Conservation (phyloP, 2,888 invertebrate species). For the Sepioteuthis lessoniana region DNA sequence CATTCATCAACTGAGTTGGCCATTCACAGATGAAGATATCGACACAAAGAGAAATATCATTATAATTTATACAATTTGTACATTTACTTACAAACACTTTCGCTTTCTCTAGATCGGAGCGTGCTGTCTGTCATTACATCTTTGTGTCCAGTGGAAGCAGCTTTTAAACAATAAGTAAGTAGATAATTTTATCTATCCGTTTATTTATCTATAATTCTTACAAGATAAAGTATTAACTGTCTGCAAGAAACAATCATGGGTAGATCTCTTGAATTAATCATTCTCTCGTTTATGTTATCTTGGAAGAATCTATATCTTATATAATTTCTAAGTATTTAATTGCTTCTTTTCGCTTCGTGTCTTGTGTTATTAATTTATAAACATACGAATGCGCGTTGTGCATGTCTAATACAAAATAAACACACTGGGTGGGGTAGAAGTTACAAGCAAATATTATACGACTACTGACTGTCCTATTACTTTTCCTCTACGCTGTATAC, state of each 20-base stretch:
- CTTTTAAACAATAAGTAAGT: neutral
- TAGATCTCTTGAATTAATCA: too few species aligned
- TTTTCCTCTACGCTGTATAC: too few species aligned
- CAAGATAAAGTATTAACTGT: neutral
- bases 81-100: constrained; percentile 8
- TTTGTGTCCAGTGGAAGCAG: neutral
- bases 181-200: neutral
- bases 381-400: too few species aligned
- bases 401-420: too few species aligned
- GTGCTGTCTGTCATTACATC: neutral
- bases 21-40: constrained; percentile 17
- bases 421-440: too few species aligned
- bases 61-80: neutral
- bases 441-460: too few species aligned
- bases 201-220: neutral
- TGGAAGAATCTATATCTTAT: too few species aligned
- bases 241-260: neutral
- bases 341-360: too few species aligned
- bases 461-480: too few species aligned
- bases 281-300: neutral
- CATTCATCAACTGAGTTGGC: neutral
- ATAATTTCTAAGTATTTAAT: too few species aligned
- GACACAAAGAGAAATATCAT: neutral
- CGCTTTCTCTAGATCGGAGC: neutral
- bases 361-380: too few species aligned